These are phyloP conservation scores for Meloidogyne floridensis DNA, from an alignment of 1,140 invertebrate genomes.

Conservation along the genomic window DNA sequence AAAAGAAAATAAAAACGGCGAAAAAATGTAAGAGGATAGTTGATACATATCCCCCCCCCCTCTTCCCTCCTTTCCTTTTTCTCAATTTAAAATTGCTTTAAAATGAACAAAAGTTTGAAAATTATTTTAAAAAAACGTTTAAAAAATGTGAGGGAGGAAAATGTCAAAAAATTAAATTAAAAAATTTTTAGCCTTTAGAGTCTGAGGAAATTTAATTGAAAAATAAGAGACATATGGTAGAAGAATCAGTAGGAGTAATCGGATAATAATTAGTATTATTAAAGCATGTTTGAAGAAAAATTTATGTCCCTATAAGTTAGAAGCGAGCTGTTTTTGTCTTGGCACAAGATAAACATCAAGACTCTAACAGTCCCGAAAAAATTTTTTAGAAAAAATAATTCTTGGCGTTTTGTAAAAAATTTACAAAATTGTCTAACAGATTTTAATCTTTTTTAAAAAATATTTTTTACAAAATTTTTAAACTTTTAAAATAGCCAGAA, in stretches of 20 bases:
- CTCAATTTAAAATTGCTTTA: neutral
- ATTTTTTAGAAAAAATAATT: no score
- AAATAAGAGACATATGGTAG: no score
- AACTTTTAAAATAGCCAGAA: neutral
- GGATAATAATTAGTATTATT: no score
- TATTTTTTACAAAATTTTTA: neutral
- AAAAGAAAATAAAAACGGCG: neutral
- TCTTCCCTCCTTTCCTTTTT: neutral
- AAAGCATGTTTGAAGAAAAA: no score
- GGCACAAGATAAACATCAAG: no score
- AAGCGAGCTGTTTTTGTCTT: no score
- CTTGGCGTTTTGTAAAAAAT: no score
- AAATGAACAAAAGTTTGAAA: neutral
- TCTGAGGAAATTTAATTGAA: neutral
- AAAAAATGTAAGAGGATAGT: neutral
- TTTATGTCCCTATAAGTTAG: no score
- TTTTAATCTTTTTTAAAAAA: neutral
- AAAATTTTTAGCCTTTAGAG: neutral
- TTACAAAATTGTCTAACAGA: no score
- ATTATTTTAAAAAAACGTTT: neutral
- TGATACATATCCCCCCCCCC: neutral
- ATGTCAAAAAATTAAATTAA: neutral
- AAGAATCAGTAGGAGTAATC: no score
- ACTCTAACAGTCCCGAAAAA: no score
- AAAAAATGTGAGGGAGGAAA: no score